Conservation (phyloP, 1,140 invertebrate genomes). For the Drosophila nigrodunni region DNA sequence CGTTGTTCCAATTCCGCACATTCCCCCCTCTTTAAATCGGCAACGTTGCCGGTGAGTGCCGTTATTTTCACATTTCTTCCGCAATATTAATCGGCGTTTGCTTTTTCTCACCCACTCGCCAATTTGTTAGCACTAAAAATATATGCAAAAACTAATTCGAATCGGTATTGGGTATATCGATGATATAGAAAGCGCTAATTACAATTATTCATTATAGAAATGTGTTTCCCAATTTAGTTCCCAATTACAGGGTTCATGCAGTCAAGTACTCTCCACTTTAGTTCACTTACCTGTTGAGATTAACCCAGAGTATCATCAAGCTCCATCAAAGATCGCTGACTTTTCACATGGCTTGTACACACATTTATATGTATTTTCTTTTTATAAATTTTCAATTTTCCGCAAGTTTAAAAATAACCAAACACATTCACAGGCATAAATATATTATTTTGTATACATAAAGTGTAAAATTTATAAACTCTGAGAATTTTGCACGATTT, state of each 20-base stretch:
- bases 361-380: constrained; percentile 41
- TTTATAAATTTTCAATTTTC: constrained; percentile 71
- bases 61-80: constrained; percentile 45
- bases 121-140: constrained; percentile 3
- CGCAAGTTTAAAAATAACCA: constrained; percentile 66
- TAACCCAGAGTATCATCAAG: constrained; percentile 1
- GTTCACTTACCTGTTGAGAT: background rate
- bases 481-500: constrained; percentile 63
- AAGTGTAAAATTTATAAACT: constrained; percentile 70
- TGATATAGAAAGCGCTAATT: background rate
- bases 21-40: constrained; percentile 9
- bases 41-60: constrained; percentile 5
- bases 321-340: background rate
- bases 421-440: constrained; percentile 9
- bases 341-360: background rate
- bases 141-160: background rate
- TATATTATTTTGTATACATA: constrained; percentile 52
- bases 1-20: constrained; percentile 59
- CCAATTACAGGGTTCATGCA: too few relatives aligned
- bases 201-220: too few relatives aligned
- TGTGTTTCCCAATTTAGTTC: too few relatives aligned
- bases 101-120: constrained; percentile 3
- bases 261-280: too few relatives aligned
- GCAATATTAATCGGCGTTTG: constrained; percentile 18
- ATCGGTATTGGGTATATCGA: background rate